Percentiles rank a stretch among this genome's conserved stretches.
phyloP scores from a whole-genome alignment of 2,113 vertebrate genomes.

The Edolisoma coerulescens region DNA sequence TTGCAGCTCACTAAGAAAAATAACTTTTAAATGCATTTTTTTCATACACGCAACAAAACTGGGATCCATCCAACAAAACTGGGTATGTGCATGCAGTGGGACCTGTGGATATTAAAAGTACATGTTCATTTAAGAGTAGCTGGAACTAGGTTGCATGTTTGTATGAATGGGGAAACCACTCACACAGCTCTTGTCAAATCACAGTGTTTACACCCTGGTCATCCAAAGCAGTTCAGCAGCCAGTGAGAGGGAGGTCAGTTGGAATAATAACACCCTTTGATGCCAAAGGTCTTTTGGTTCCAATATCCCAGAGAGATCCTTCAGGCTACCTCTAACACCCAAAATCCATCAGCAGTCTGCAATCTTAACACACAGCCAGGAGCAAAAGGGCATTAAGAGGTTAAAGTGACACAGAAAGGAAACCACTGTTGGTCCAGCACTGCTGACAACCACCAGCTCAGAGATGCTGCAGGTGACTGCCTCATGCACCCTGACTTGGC shows the following conservation, averaged over 20 bases:
- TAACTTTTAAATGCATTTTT: background rate
- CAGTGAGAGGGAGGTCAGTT: background rate
- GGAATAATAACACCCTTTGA: background rate
- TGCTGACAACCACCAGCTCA: background rate
- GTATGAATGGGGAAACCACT: background rate
- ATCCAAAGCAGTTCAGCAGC: background rate
- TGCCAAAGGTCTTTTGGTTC: background rate
- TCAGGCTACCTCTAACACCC: background rate
- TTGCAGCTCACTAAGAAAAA: background rate
- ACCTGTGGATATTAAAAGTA: background rate
- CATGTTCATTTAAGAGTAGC: background rate
- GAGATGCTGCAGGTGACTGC: background rate
- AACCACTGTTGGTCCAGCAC: background rate
- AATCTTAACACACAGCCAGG: background rate
- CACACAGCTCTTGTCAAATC: background rate
- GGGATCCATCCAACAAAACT: background rate
- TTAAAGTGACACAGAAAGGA: background rate
- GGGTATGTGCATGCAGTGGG: background rate
- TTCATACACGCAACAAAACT: background rate
- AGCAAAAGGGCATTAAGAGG: background rate
- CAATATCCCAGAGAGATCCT: background rate
- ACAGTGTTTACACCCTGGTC: background rate
- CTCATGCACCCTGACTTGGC: background rate
- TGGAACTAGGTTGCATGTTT: background rate
- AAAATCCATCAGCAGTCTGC: background rate